A percentile compares a stretch with the other conserved stretches of the same genome.
Evolutionary conservation across 1,140 invertebrate species (phyloP).

Genomic region (Drosophila littoralis): DNA sequence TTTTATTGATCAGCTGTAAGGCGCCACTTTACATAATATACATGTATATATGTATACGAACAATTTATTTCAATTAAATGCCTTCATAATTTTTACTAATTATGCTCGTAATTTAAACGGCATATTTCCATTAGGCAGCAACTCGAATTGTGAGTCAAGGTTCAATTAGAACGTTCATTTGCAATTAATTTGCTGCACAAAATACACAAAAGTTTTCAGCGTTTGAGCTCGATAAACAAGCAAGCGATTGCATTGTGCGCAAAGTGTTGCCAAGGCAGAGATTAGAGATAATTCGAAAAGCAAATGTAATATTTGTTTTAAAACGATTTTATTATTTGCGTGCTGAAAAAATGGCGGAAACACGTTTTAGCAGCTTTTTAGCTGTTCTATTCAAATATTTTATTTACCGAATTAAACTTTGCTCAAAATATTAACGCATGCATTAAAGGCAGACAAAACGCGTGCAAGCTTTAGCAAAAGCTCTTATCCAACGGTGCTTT

Average conservation of each 20-base stretch:
- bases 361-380: slow-evolving; percentile 35
- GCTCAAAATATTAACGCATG: slow-evolving; percentile 30
- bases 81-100: slow-evolving; percentile 22
- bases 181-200: slow-evolving; percentile 11
- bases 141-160: slow-evolving; percentile 30
- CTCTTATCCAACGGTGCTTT: slow-evolving; percentile 2
- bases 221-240: slow-evolving; percentile 13
- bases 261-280: slow-evolving; percentile 10
- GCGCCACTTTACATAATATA: slow-evolving; percentile 3
- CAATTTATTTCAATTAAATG: slow-evolving; percentile 25
- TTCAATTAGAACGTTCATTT: slow-evolving; percentile 25
- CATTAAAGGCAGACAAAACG: background rate
- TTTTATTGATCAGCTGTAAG: slow-evolving; percentile 21
- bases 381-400: slow-evolving; percentile 6
- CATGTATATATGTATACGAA: background rate
- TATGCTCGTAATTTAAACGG: slow-evolving; percentile 17
- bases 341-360: slow-evolving; percentile 48
- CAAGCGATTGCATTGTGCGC: slow-evolving; percentile 1
- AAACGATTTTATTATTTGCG: slow-evolving; percentile 53
- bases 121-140: slow-evolving; percentile 13
- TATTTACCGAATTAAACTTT: slow-evolving; percentile 12
- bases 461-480: slow-evolving; percentile 37
- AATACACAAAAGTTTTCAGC: slow-evolving; percentile 1
- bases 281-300: slow-evolving; percentile 21
- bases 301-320: slow-evolving; percentile 4